Evolutionary conservation across 2,797 vertebrate species (phyloP), one percentile per base, ranked within the genome.

Genomic region (Crocodylus rhombifer): DNA sequence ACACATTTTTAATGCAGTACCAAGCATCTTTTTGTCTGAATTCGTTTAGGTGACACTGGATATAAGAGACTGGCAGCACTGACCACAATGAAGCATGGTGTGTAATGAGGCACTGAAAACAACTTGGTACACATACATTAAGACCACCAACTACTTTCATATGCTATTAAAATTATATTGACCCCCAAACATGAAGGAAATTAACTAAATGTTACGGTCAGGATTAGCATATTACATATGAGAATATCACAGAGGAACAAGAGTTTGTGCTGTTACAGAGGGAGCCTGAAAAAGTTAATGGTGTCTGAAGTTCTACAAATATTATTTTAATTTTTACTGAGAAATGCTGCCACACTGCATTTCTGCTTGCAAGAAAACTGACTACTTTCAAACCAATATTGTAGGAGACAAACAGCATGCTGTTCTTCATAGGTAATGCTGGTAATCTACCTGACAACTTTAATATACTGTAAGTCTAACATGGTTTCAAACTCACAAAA

Each of bases 121-220:
- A 56, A 11, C 67, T 14, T 16, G 30, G 11, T 15, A 23, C n/a
- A 36, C 33, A 5, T 0, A 90, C 56, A 84, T 62, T 81, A 93
- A 80, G 91, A 85, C 91, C 92, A 93, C 92, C 92, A 95, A 2
- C 74, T 87, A 33, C 33, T 42, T 71, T 94, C 96, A 95, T 86
- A 75, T 86, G 95, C 71, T n/a, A 26, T 84, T 2, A 15, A 80
- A 91, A 83, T 1, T 11, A 17, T 26, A 77, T 69, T 80, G 55
- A 2, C 56, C 69, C 36, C 65, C 12, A 21, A 18, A 77, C 15
- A 65, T 0, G 62, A 33, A 67, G 33, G 36, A 63, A 0, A 0
- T n/a, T 81, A 86, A 77, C 75, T 30, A 88, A 89, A 57, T 55
- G 87, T 63, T 67, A 17, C 16, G 21, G 51, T 5, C 56, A 79